Evolutionary conservation across 2,113 vertebrate species (phyloP).

Genomic region (Lophura nycthemera): DNA sequence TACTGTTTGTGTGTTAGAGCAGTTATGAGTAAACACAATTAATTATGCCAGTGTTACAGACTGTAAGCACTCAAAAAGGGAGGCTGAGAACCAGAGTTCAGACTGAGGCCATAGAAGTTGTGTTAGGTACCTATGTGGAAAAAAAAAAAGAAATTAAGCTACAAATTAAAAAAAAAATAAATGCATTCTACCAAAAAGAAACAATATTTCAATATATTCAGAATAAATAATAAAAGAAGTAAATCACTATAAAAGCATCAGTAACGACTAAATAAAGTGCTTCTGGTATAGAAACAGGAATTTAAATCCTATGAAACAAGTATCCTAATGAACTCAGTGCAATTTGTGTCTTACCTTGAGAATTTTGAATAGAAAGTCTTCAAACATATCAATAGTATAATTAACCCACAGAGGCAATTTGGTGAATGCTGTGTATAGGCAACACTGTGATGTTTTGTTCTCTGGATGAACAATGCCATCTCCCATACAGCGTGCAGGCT

Average conservation of each 20-base stretch:
- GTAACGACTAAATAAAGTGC: not conserved
- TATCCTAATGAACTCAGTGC: not conserved
- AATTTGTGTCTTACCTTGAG: fast-evolving
- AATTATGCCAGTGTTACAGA: not conserved
- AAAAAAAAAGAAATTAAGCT: fast-evolving
- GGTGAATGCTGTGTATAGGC: not conserved
- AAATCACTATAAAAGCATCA: fast-evolving
- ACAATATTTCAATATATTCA: not conserved
- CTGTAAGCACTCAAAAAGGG: not conserved
- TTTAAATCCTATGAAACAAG: not conserved
- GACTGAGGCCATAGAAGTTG: not conserved
- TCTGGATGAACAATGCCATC: not conserved
- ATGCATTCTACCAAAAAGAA: not conserved
- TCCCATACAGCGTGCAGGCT: not conserved
- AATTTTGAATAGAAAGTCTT: not conserved
- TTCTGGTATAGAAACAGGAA: not conserved
- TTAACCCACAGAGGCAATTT: not conserved
- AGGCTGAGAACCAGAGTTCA: not conserved
- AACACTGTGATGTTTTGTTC: fast-evolving
- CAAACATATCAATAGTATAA: not conserved
- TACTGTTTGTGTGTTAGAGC: not conserved
- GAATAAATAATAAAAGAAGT: not conserved
- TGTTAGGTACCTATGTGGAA: not conserved
- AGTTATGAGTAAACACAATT: not conserved
- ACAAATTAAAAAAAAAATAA: not conserved